Evolutionary conservation across 2,113 vertebrate species (phyloP), one percentile per base, ranked within the genome.

Genomic region (Micronycteris hirsuta): DNA sequence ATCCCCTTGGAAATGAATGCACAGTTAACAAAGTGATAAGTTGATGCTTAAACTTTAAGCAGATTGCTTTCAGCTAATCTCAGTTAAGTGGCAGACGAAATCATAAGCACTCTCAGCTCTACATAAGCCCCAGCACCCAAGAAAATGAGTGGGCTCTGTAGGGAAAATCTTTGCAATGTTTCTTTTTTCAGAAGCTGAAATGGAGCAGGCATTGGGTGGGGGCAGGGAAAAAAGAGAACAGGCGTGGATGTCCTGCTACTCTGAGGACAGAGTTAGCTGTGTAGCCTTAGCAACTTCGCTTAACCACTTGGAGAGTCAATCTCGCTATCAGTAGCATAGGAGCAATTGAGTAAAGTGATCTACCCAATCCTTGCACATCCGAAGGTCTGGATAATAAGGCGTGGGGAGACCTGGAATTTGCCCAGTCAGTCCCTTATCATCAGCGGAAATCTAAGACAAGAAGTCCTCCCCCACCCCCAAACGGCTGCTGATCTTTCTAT

Each of bases 61-160:
- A 98, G 97, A 98, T 97, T 96, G 98, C 97, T 98, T 94, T 89
- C 56, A 97, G 97, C 98, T 98, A 97, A 97, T 97, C 91, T 96
- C n/a, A 94, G 95, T 97, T 96, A 98, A 98, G 82, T 38, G 97
- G 97, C 96, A 97, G 98, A 97, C 82, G 74, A 98, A 97, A 97
- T 96, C 89, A 95, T 73, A 96, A 97, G 97, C 97, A 95, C 97
- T 97, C 89, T 54, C 12, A 95, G 92, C 58, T 97, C 92, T 71
- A 85, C 94, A 70, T 84, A 97, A 97, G 97, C 96, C 74, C 96
- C 58, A 96, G 96, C 36, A 15, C 96, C 97, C 91, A 96, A 93
- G 52, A 52, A 97, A 97, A 98, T 26, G 96, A 97, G 89, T 68
- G 93, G 84, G 91, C 76, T 96, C 96, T 94, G 91, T 70, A 93